These are phyloP conservation scores for Athalia circularis DNA, from an alignment of 2,888 invertebrate species.

Conservation along the genomic window DNA sequence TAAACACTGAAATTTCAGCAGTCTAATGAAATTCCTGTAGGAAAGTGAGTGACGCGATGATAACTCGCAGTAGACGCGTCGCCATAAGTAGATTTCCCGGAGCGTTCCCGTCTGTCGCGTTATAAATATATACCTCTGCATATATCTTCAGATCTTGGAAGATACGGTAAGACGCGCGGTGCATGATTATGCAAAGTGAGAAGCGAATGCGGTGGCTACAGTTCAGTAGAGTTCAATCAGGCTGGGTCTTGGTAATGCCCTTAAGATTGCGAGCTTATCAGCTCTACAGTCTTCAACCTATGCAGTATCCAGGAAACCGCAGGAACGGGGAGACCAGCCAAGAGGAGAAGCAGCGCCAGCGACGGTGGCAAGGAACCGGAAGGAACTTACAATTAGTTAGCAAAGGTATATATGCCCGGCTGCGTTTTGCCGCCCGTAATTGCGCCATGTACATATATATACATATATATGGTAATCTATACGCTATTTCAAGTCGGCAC, in stretches of 20 bases:
- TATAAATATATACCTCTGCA: no score
- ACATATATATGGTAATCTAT: not conserved
- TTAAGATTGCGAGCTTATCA: slow-evolving; percentile 47
- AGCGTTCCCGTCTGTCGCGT: no score
- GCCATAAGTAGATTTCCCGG: no score
- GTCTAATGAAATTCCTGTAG: no score
- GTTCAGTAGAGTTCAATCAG: slow-evolving; percentile 35
- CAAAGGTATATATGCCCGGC: slow-evolving; percentile 4
- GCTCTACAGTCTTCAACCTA: slow-evolving; percentile 4
- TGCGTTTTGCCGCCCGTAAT: slow-evolving; percentile 11
- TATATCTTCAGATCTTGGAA: not conserved
- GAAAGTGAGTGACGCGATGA: no score
- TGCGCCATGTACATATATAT: slow-evolving; percentile 22
- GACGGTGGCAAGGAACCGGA: not conserved
- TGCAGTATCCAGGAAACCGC: slow-evolving; percentile 36
- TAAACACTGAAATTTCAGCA: no score
- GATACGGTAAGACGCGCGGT: slow-evolving; percentile 6
- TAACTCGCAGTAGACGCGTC: no score
- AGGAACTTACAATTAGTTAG: slow-evolving; percentile 34
- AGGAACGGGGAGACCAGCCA: slow-evolving; percentile 14
- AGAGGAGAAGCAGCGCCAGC: slow-evolving; percentile 10
- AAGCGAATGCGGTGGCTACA: slow-evolving; percentile 31
- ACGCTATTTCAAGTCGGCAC: no score
- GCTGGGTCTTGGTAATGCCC: slow-evolving; percentile 27
- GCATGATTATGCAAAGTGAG: slow-evolving; percentile 44